Evolutionary conservation across 2,113 vertebrate genomes (phyloP), one percentile per base, ranked within the genome.

Genomic region (Osmerus eperlanus): DNA sequence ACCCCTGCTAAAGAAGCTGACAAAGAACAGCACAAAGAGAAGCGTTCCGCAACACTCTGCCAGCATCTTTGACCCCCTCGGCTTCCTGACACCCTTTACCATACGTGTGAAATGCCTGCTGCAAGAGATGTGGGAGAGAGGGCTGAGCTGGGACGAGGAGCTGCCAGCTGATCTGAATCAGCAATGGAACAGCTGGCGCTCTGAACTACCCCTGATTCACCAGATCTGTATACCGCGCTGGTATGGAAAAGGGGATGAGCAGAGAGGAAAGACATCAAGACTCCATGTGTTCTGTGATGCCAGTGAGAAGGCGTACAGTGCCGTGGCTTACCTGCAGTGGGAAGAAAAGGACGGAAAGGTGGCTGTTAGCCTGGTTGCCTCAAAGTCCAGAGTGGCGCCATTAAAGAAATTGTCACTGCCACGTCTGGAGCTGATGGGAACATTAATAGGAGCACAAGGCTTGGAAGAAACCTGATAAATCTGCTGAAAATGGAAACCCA

Each of bases 351-450:
- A 19, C 13, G 8, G 16, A 75, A 55, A 28, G 3, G 12, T 25
- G 66, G 55, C 14, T 19, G 28, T 14, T 61, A 62, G 25, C 3
- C 25, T 28, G 25, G 25, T 28, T 28, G 25, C 25, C 25, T 28
- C 25, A 28, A 28, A 28, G 28, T 68, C 23, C 23, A 53, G 67
- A 28, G 19, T 71, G 1, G 16, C 58, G 4, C 6, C n/a, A 5
- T 23, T 78, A n/a, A 28, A 28, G 25, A 28, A 28, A 28, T 28
- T 28, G 25, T 28, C 25, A 28, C 25, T 28, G 25, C 25, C 25
- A 28, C 25, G 41, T 14, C 32, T 78, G 47, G 77, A 84, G 60
- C n/a, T 80, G n/a, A 79, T 73, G 70, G 72, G 72, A 54, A 70
- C 77, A 12, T 15, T 79, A 0, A 78, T 75, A 14, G 82, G 51